Base-by-base conservation (phyloP, 2,797 vertebrate species). In the Leuciscus waleckii region DNA sequence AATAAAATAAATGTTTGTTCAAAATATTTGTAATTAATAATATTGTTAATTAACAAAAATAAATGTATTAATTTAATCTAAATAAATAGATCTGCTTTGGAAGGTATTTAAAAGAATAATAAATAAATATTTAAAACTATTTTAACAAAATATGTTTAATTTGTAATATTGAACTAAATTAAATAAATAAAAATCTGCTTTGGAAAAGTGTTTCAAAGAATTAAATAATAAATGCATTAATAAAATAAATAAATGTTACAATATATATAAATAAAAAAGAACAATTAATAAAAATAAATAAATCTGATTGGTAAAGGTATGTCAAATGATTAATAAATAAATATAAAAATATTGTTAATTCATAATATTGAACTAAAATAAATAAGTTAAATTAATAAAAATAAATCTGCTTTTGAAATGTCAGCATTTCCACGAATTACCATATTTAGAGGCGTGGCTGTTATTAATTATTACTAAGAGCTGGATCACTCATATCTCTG, bases 401-500 rank as follows among this genome's bases (percentile, higher is more conserved):
- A 61, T 61, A 13, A 26, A 61, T 26, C 58, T n/a, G 23, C 56
- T 61, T 61, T 63, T 29, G 61, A 26, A 29, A 16, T 26, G 0
- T 51, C 0, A 16, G 5, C 2, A 29, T 16, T 29, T 29, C 1
- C 7, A 1, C 16, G 2, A 37, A 54, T 49, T 1, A 16, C 0
- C 14, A 49, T 16, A 5, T 16, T 16, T 49, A 0, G 4, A 16
- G 46, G 14, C 43, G 10, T 46, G 11, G 13, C 46, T 16, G 46
- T 49, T 17, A 49, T 49, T 5, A 49, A 46, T 46, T 5, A 46
- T 14, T 4, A 46, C 11, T 41, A 9, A 41, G 39, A 41, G 39
- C 39, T 41, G 39, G 39, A 39, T 39, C 0, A 8, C 39, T 9
- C 39, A 41, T 41, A 41, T 9, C 39, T 10, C 7, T 9, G 35